phyloP scores from a whole-genome alignment of 2,113 vertebrate genomes.

The Python bivittatus region DNA sequence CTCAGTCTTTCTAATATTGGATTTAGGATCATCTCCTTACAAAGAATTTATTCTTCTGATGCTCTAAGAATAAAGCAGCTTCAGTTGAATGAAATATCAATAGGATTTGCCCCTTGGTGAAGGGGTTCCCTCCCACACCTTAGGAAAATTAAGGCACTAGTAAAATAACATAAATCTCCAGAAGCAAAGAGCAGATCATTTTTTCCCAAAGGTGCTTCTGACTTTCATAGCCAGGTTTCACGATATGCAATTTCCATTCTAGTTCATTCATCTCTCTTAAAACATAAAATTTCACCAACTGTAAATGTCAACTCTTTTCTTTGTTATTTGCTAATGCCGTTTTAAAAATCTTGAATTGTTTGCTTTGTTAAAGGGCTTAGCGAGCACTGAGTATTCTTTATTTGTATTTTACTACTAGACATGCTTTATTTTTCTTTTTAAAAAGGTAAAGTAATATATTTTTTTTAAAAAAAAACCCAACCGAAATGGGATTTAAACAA shows the following conservation, averaged over 20 bases:
- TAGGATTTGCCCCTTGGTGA: neutral
- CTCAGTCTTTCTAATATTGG: neutral
- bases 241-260: slow-evolving; percentile 74
- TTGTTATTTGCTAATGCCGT: slow-evolving; percentile 85
- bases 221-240: slow-evolving; percentile 71
- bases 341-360: slow-evolving; percentile 77
- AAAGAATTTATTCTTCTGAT: neutral
- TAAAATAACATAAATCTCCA: slow-evolving; percentile 42
- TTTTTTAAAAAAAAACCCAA: slow-evolving; percentile 67
- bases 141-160: slow-evolving; percentile 21
- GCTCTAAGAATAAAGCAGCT: neutral
- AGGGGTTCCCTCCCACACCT: slow-evolving; percentile 16
- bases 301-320: slow-evolving; percentile 85
- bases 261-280: slow-evolving; percentile 79
- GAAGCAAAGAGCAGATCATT: slow-evolving; percentile 39
- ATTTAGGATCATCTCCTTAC: neutral
- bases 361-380: slow-evolving; percentile 83
- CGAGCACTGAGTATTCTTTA: slow-evolving; percentile 78
- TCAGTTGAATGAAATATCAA: neutral
- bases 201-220: slow-evolving; percentile 35
- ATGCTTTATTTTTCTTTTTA: slow-evolving; percentile 56
- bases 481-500: slow-evolving; percentile 84
- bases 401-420: slow-evolving; percentile 81
- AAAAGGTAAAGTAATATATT: slow-evolving; percentile 72
- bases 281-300: slow-evolving; percentile 83